Evolutionary conservation across 2,797 vertebrate species (phyloP), one percentile per base, ranked within the genome.

Genomic region (Pangasius djambal): DNA sequence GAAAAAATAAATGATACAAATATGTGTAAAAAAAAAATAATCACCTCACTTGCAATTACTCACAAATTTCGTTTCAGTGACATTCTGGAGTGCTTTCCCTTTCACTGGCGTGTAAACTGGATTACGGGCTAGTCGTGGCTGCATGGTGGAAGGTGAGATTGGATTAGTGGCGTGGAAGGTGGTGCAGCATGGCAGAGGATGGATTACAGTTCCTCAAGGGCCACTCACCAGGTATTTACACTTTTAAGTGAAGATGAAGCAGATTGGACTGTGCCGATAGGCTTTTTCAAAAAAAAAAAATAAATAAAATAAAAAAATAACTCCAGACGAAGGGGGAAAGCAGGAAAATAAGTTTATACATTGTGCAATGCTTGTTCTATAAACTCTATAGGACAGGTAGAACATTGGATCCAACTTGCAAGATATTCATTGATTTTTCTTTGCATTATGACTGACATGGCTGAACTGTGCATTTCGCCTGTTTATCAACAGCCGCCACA

Each of bases 81-180:
- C 94, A 94, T 92, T 92, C 92, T 91, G 92, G 92, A 91, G 89
- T 89, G 91, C 91, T 93, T 94, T 94, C 59, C 83, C 79, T 91
- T 94, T 93, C 91, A 91, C 92, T 94, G 93, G 94, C 92, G 93
- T 95, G 91, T 95, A 95, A 96, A 96, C 94, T 95, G 95, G 95
- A 96, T 96, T 96, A 96, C 93, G 92, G 94, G 93, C 94, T 91
- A 94, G 95, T 93, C 92, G 94, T 95, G 94, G 94, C 94, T 94
- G 93, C 93, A 91, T 95, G 94, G 94, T 95, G 94, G 93, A 94
- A 92, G 93, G 94, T 93, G 94, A 92, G 94, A 96, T 96, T 96
- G 95, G 96, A 96, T 96, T 96, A 96, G 93, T 92, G 89, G 94
- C 90, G 89, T 94, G 92, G 95, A 93, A 95, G 96, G 95, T 93